A percentile compares a stretch with the other conserved stretches of the same genome.
These are phyloP conservation scores for Etia nguti DNA, from an alignment of 2,113 vertebrate genomes.

Conservation along the genomic window DNA sequence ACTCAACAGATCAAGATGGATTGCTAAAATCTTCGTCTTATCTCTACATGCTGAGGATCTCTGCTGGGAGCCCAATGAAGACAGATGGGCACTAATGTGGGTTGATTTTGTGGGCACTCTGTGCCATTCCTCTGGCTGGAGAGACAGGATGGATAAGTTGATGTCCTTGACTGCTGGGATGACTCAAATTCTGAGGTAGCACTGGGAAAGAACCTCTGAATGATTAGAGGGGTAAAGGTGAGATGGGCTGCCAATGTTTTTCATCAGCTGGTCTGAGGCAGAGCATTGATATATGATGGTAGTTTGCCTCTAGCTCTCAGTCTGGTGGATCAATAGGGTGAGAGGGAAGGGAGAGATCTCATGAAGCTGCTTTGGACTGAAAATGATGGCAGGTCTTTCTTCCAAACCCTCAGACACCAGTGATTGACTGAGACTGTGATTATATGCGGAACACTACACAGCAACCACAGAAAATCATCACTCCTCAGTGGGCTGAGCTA, in stretches of 20 bases:
- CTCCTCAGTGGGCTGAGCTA: neutral
- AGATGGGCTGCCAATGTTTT: conserved; percentile 10
- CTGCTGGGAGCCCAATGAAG: conserved; percentile 38
- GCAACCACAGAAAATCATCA: neutral
- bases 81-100: conserved; percentile 37
- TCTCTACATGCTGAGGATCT: conserved; percentile 24
- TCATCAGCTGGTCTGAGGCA: conserved; percentile 17
- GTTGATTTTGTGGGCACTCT: neutral
- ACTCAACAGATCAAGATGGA: conserved; percentile 49
- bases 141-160: neutral
- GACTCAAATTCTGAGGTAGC: neutral
- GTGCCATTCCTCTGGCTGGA: conserved; percentile 13
- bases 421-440: conserved; percentile 8
- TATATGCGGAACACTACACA: conserved; percentile 26
- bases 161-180: conserved; percentile 40
- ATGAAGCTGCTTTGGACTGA: conserved; percentile 1
- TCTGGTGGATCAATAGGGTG: conserved; percentile 38
- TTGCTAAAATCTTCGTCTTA: conserved; percentile 18
- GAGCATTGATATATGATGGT: conserved; percentile 33
- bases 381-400: conserved; percentile 2
- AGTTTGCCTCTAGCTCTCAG: neutral
- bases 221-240: conserved; percentile 1
- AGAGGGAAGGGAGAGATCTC: neutral
- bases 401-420: neutral
- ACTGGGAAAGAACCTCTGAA: neutral